A percentile compares a stretch with the other conserved stretches of the same genome.
Conservation (phyloP, 2,888 invertebrate species). For the Leucania comma region DNA sequence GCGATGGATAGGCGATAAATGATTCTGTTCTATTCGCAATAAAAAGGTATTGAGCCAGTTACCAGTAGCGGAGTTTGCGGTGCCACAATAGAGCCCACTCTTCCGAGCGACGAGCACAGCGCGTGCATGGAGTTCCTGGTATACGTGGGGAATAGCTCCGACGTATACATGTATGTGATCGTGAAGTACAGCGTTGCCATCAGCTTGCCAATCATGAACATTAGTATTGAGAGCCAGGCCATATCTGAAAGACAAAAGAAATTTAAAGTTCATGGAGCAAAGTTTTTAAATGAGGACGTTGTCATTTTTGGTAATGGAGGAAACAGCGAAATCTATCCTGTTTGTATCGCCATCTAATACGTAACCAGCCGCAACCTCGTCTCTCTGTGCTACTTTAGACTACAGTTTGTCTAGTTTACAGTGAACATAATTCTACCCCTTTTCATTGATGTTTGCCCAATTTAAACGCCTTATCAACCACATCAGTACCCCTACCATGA, state of each 20-base stretch:
- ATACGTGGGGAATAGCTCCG: constrained; percentile 93
- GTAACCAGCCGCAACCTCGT: no score
- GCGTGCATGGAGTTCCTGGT: constrained; percentile 92
- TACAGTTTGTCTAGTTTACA: no score
- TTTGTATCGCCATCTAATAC: no score
- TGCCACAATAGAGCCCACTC: constrained; percentile 92
- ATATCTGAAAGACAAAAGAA: constrained; percentile 70
- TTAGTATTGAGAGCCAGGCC: constrained; percentile 84
- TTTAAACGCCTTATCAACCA: no score
- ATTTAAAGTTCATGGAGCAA: not conserved
- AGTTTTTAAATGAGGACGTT: not conserved
- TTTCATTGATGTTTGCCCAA: no score
- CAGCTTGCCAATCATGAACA: constrained; percentile 91
- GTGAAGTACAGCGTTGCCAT: constrained; percentile 92
- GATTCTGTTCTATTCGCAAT: no score
- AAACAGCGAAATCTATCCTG: not conserved
- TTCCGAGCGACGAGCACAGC: constrained; percentile 92
- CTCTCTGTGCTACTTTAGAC: no score
- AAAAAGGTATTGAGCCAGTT: no score
- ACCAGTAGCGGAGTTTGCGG: constrained; percentile 93
- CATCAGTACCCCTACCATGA: no score
- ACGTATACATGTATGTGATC: constrained; percentile 92
- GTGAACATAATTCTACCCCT: no score
- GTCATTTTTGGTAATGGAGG: no score
- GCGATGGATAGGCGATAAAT: no score